Conservation (phyloP, 2,113 vertebrate genomes). For the Gambusia holbrooki region DNA sequence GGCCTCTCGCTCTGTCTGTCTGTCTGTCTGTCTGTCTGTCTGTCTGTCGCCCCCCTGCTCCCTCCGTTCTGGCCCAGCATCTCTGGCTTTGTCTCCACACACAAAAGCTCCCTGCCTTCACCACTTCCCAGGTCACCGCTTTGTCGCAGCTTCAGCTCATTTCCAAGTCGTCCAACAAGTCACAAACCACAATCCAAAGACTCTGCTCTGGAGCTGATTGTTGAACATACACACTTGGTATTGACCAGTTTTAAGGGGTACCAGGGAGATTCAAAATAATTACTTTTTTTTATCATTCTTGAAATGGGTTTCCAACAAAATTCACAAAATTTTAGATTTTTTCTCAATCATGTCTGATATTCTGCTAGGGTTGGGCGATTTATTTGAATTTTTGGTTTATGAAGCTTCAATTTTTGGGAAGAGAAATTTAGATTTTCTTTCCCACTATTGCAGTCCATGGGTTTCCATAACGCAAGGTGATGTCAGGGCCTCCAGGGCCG, state of each 20-base stretch:
- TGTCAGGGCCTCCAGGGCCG: too few species aligned
- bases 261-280: too few species aligned
- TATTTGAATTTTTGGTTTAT: too few species aligned
- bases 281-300: neutral
- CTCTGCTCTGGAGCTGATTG: constrained; percentile 8
- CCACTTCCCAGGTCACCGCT: constrained; percentile 83
- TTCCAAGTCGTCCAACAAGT: constrained; percentile 63
- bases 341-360: neutral
- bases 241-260: neutral
- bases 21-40: constrained; percentile 57
- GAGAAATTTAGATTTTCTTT: too few species aligned
- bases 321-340: neutral
- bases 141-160: constrained; percentile 74
- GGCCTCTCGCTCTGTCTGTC: constrained; percentile 71
- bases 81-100: constrained; percentile 76
- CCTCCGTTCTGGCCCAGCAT: constrained; percentile 61
- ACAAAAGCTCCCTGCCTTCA: constrained; percentile 84
- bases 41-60: constrained; percentile 60
- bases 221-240: neutral
- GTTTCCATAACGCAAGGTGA: too few species aligned
- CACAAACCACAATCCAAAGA: constrained; percentile 48
- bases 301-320: neutral
- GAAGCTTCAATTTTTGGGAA: too few species aligned
- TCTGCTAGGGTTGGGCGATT: neutral
- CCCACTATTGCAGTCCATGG: too few species aligned